Conservation (phyloP, 1,140 invertebrate species). For the Chironomus tepperi region DNA sequence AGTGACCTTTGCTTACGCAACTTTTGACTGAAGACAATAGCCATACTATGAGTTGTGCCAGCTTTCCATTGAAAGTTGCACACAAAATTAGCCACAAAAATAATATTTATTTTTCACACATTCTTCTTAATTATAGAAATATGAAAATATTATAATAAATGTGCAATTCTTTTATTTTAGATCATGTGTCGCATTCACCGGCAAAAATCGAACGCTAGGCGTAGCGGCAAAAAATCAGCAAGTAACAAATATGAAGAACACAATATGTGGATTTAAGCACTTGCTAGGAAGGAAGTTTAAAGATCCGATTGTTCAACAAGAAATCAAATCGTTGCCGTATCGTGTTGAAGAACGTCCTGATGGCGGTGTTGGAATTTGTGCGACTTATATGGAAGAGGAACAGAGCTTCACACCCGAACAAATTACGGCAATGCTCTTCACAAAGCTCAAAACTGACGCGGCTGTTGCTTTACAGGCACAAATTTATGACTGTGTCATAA, state of each 20-base stretch:
- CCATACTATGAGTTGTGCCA: too few species aligned
- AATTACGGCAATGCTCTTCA: conserved; percentile 92
- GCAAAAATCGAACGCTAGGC: conserved; percentile 85
- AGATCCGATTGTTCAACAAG: conserved; percentile 78
- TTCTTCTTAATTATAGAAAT: background rate
- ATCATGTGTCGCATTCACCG: conserved; percentile 90
- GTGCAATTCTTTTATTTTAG: conserved; percentile 48
- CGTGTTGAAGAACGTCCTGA: conserved; percentile 57
- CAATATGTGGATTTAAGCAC: conserved; percentile 87
- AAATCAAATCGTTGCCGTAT: conserved; percentile 68
- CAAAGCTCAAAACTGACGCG: conserved; percentile 90
- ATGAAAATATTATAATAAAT: background rate
- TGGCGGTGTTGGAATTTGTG: conserved; percentile 72
- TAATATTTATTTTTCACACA: too few species aligned
- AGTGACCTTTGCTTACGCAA: too few species aligned
- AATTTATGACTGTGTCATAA: conserved; percentile 95
- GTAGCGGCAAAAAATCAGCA: conserved; percentile 95
- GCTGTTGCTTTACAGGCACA: conserved; percentile 78
- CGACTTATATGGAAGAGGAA: conserved; percentile 79
- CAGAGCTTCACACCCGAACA: conserved; percentile 89
- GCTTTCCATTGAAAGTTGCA: background rate
- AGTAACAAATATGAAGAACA: conserved; percentile 96
- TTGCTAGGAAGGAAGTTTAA: conserved; percentile 78
- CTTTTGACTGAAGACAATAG: background rate
- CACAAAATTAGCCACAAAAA: too few species aligned